phyloP scores from a whole-genome alignment of 2,113 vertebrate species.

The Zosterops borbonicus region DNA sequence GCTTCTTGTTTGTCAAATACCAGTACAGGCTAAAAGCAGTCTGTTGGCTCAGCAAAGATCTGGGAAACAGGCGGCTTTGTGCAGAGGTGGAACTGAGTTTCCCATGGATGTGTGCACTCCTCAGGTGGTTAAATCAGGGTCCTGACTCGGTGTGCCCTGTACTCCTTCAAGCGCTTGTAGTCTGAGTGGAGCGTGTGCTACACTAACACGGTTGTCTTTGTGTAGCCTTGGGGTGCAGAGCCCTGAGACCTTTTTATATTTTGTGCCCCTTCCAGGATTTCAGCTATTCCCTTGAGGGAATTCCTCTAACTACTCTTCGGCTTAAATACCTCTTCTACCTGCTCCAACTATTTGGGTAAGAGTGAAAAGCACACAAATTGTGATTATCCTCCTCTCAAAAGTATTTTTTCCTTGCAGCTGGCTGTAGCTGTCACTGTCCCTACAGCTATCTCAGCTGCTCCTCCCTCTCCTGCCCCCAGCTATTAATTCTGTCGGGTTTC shows the following conservation, averaged over 20 bases:
- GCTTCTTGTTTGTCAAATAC: conserved; percentile 45
- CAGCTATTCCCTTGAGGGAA: background rate
- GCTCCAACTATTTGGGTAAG: background rate
- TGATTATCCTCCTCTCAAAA: background rate
- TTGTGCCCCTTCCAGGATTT: background rate
- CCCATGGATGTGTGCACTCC: fast-evolving
- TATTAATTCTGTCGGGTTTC: background rate
- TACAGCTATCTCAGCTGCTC: background rate
- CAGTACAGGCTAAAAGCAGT: background rate
- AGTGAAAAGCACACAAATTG: background rate
- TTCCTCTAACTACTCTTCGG: background rate
- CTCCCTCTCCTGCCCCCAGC: background rate
- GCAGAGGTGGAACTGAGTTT: background rate
- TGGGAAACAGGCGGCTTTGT: background rate
- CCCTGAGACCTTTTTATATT: too few species aligned
- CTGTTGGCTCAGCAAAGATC: conserved; percentile 55
- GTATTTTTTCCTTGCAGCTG: background rate
- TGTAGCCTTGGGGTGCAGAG: background rate
- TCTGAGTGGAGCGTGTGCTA: background rate
- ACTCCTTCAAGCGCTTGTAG: background rate
- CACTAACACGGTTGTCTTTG: background rate
- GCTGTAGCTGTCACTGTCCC: background rate
- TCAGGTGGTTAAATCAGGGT: background rate
- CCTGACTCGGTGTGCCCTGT: background rate
- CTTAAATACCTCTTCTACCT: background rate